Evolutionary conservation across 2,113 vertebrate genomes (phyloP), one percentile per base, ranked within the genome.

Genomic region (Turnix velox): DNA sequence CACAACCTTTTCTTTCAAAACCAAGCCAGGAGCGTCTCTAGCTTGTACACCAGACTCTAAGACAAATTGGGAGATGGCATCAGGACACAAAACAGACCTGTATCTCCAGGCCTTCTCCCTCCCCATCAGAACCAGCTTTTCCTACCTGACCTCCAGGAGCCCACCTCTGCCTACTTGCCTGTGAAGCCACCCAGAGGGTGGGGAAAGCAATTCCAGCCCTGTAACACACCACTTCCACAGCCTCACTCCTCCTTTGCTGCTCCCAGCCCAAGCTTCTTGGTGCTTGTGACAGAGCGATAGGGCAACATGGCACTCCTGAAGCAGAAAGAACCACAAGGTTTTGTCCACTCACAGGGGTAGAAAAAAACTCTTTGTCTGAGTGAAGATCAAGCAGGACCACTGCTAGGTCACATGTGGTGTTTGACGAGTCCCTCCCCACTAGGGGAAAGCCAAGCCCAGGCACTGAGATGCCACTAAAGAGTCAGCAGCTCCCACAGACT

Each of bases 271-370:
- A 61, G 52, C 16, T 57, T 48, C 45, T 55, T 18, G 19, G 24
- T 2, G 1, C 25, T n/a, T 2, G 4, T 31, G 14, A 45, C 15
- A 23, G 12, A 74, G 5, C 31, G 9, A 42, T 14, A 3, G 6
- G 57, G 14, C 48, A 12, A 18, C 0, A 1, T 12, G 5, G 30
- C 25, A 78, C 52, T 39, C 31, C 54, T 23, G 3, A 0, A 61
- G 54, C 1, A 1, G 33, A 40, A 68, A 46, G 20, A 87, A 43
- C 18, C 16, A 10, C 7, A 37, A 7, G 48, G 28, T 43, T 83
- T 65, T 9, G 51, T 6, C 30, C 31, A 17, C 40, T 76, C 68
- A 52, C 8, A 30, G 6, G 24, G 37, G 31, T 4, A 49, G 48
- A 25, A 40, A 78, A 27, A 76, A 20, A 12, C 27, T 40, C 11